Base-by-base conservation (phyloP, 2,797 vertebrate genomes). In the Psittacula echo region DNA sequence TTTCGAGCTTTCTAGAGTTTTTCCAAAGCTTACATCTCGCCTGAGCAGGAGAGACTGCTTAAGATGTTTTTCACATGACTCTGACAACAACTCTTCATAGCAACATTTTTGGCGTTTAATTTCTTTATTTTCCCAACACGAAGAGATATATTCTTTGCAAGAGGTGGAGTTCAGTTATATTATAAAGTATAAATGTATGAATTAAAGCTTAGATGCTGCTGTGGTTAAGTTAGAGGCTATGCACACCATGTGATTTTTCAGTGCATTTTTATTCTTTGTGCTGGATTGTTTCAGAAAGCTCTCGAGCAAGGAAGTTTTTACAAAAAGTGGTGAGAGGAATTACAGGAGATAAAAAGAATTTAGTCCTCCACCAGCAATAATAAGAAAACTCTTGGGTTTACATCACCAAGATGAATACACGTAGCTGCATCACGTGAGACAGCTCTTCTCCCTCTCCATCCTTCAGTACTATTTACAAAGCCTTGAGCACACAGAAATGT, bases 91-190 rank as follows among this genome's bases (percentile, higher is more conserved):
- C 3, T 24, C 19, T 72, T 56, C 10, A 7, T 27, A 68, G 10
- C 22, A 73, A 67, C 3, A 22, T 14, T 48, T 75, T 65, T 65
- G 10, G 65, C 6, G 14, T 58, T 74, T 39, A 4, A 2, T 10
- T 45, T 26, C 24, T 16, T 29, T 39, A 30, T 1, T 0, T 4
- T 5, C 5, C 2, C 4, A 66, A 9, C 4, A 73, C 1, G 1
- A 81, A 42, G 4, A 2, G n/a, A 72, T 54, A 60, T 47, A 70
- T 23, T 74, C 30, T 13, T 87, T 81, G 22, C 27, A 75, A 37
- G 29, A 89, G 29, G 13, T 58, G 10, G 53, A 50, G 45, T 78
- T 47, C 37, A 65, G 12, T 58, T 76, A 24, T 13, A 23, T 45
- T 70, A 23, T 11, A 32, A 13, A 24, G 4, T 37, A 21, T 26